Percentiles rank a stretch among this genome's conserved stretches.
These are phyloP conservation scores for Cyclophora albipunctata DNA, from an alignment of 2,888 invertebrate genomes.

Conservation along the genomic window DNA sequence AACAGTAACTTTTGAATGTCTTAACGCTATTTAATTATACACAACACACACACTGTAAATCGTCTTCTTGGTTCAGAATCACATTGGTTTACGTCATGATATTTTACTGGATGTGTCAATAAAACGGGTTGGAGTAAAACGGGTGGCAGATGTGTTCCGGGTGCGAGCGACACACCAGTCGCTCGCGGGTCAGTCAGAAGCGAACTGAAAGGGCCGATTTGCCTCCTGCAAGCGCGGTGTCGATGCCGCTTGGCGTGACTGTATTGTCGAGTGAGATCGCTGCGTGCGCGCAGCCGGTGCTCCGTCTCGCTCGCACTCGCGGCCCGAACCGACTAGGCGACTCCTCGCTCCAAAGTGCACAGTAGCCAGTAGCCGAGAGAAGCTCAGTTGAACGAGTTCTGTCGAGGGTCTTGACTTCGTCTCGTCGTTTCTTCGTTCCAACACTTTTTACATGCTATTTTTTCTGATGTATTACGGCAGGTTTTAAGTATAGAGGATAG, in stretches of 20 bases:
- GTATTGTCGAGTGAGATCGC: slow-evolving; percentile 47
- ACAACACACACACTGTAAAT: slow-evolving; percentile 54
- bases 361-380: slow-evolving; percentile 59
- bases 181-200: slow-evolving; percentile 55
- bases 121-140: slow-evolving; percentile 51
- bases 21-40: slow-evolving; percentile 43
- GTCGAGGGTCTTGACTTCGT: slow-evolving; percentile 58
- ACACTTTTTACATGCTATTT: slow-evolving; percentile 58
- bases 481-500: slow-evolving; percentile 51
- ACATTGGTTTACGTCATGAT: slow-evolving; percentile 54
- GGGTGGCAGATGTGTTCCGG: slow-evolving; percentile 51
- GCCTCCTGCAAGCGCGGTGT: slow-evolving; percentile 37
- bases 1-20: slow-evolving; percentile 60
- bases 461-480: slow-evolving; percentile 56
- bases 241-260: slow-evolving; percentile 39
- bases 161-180: slow-evolving; percentile 59
- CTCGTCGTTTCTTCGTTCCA: slow-evolving; percentile 57
- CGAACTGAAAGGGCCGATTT: slow-evolving; percentile 64
- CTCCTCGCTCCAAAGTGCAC: slow-evolving; percentile 47
- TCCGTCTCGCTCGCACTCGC: slow-evolving; percentile 14
- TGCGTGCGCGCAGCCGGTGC: slow-evolving; percentile 50
- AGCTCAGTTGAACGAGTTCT: slow-evolving; percentile 65
- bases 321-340: slow-evolving; percentile 8
- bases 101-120: slow-evolving; percentile 48
- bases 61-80: slow-evolving; percentile 34